Base-by-base conservation (phyloP, 2,797 vertebrate genomes). In the Paguma larvata region DNA sequence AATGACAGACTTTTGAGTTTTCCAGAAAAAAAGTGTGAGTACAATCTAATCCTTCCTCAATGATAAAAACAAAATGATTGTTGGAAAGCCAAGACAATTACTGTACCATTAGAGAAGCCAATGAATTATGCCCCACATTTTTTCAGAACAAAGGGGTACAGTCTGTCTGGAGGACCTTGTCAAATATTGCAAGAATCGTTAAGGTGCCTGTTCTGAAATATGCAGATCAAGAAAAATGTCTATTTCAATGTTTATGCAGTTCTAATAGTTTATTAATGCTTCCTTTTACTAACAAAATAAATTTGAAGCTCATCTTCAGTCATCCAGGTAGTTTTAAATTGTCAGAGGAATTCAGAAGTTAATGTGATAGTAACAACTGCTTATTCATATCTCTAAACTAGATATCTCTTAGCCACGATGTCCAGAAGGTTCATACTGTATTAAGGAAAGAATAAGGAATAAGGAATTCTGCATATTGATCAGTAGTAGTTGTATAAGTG, bases 1-100 rank as follows among this genome's bases (percentile, higher is more conserved):
- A 95, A 93, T 92, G 85, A 92, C 15, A 89, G 46, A 94, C 68
- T 96, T 94, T 84, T 95, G 72, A 93, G 44, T 91, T 97, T 94
- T 91, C 34, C 73, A 96, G 80, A 92, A 91, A 84, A 59, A 91
- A 80, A 92, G 25, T 72, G 14, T 90, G 27, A 94, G 65, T 19
- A 78, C 21, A 73, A 73, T 85, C 34, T 94, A 95, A 82, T 95
- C 91, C 34, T 92, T 96, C 96, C 72, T 56, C 73, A 65, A 41
- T 80, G 19, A 94, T 67, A 63, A 87, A 89, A 96, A 46, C 10
- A 53, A 93, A 92, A 93, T 72, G 19, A 95, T 72, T 68, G 3
- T 63, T 96, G n/a, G 41, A 92, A 70, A 70, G 44, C 25, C 68
- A 97, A 67, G 13, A 85, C 41, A 94, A 83, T 63, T 62, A 87